These are phyloP conservation scores for Drosophila willistoni DNA, from an alignment of 1,140 invertebrate species.

Conservation along the genomic window DNA sequence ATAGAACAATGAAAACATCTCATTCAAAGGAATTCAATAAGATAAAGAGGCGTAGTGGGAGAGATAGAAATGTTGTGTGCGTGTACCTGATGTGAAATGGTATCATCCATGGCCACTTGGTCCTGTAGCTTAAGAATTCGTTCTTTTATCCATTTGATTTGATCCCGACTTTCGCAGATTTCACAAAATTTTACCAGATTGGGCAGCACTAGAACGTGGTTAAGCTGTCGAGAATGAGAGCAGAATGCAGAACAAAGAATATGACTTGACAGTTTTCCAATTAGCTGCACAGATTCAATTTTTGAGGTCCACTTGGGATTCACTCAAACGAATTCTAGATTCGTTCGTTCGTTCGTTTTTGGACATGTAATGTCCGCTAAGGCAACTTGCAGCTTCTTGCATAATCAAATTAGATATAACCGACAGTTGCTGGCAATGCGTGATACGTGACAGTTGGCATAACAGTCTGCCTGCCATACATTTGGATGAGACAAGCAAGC, in stretches of 20 bases:
- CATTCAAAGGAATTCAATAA: background rate
- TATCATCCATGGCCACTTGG: slow-evolving; percentile 81
- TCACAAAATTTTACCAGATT: slow-evolving; percentile 81
- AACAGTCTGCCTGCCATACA: slow-evolving; percentile 21
- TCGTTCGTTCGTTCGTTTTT: background rate
- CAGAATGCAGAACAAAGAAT: slow-evolving; percentile 20
- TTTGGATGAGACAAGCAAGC: too few relatives aligned
- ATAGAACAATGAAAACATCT: slow-evolving; percentile 17
- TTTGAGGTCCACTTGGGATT: background rate
- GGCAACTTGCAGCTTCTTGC: slow-evolving; percentile 38
- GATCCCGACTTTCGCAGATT: slow-evolving; percentile 82
- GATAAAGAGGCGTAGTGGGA: background rate
- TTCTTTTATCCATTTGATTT: slow-evolving; percentile 82
- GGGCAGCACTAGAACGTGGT: slow-evolving; percentile 76
- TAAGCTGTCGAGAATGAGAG: slow-evolving; percentile 51
- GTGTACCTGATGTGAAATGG: slow-evolving; percentile 81
- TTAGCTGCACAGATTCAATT: slow-evolving; percentile 1
- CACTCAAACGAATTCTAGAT: background rate
- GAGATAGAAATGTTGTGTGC: background rate
- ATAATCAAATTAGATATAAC: slow-evolving; percentile 53
- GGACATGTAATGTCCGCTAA: slow-evolving; percentile 21
- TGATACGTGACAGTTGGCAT: slow-evolving; percentile 28
- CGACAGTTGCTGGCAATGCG: slow-evolving; percentile 38
- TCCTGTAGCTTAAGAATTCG: slow-evolving; percentile 74
- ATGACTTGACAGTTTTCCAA: slow-evolving; percentile 11